phyloP scores from a whole-genome alignment of 2,888 invertebrate genomes.

The Papilio protenor region DNA sequence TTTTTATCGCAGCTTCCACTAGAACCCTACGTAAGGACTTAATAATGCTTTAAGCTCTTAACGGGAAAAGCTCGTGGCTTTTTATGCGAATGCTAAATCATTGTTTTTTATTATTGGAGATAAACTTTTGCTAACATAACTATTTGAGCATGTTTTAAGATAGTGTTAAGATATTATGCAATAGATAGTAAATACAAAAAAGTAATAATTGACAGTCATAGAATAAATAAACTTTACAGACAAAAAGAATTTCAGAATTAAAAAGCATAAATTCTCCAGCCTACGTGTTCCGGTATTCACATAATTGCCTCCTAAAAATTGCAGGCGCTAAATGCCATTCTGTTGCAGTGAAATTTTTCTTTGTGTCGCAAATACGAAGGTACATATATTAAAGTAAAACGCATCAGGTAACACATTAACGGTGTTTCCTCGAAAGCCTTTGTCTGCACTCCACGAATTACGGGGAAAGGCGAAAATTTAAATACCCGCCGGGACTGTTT shows the following conservation, averaged over 20 bases:
- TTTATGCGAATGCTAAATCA: not conserved
- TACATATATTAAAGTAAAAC: constrained; percentile 38
- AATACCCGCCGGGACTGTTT: constrained; percentile 80
- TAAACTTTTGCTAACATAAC: not conserved
- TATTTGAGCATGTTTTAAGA: not conserved
- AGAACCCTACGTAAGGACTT: constrained; percentile 58
- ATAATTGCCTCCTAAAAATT: constrained; percentile 16
- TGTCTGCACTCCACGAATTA: constrained; percentile 80
- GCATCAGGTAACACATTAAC: constrained; percentile 75
- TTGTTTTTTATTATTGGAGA: constrained; percentile 8
- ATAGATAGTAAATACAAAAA: not conserved
- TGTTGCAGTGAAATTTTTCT: constrained; percentile 27
- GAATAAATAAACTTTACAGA: not conserved
- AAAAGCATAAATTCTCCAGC: not conserved
- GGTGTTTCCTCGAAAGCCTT: constrained; percentile 74
- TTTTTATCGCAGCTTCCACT: constrained; percentile 57
- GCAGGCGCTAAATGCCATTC: constrained; percentile 13
- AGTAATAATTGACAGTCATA: not conserved
- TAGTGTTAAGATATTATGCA: too few relatives aligned
- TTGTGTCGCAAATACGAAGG: constrained; percentile 38
- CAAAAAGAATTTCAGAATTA: not conserved
- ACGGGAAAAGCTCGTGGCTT: constrained; percentile 19
- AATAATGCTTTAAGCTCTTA: constrained; percentile 51
- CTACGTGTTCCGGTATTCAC: constrained; percentile 6
- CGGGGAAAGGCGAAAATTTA: constrained; percentile 81